Evolutionary conservation across 2,797 vertebrate species (phyloP).

Genomic region (Antennarius maculatus): DNA sequence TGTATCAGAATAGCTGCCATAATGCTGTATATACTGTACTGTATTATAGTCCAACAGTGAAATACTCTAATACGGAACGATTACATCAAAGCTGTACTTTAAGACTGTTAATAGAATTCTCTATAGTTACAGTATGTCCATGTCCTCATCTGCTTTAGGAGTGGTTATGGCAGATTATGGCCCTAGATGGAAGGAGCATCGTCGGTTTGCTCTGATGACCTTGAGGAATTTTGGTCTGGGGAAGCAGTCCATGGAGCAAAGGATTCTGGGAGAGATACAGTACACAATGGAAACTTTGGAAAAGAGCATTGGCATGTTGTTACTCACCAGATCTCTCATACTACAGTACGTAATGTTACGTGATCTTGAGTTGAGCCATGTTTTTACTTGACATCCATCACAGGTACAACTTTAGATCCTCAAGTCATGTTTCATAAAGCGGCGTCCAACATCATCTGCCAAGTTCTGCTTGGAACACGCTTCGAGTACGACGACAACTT

Average conservation of each 20-base stretch:
- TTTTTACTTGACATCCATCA: conserved; percentile 1
- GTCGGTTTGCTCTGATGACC: conserved; percentile 69
- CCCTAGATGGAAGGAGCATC: conserved; percentile 65
- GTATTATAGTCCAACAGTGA: no score
- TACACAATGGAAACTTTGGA: conserved; percentile 42
- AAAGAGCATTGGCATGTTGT: conserved; percentile 4
- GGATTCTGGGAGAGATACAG: conserved; percentile 61
- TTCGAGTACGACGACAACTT: conserved; percentile 49
- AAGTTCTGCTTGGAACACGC: conserved; percentile 55
- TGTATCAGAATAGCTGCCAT: no score
- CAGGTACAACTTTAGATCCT: conserved; percentile 51
- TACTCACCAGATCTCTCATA: background rate
- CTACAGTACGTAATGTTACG: background rate
- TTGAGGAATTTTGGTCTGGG: conserved; percentile 74
- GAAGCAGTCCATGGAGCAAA: conserved; percentile 69
- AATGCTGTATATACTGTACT: no score
- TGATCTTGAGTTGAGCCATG: background rate
- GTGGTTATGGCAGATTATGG: conserved; percentile 57
- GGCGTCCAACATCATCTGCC: conserved; percentile 66
- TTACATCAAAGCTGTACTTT: no score
- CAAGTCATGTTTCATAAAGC: conserved; percentile 65
- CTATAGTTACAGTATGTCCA: no score
- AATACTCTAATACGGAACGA: no score
- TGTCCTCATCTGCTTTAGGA: conserved; percentile 22
- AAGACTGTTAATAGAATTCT: no score